These are phyloP conservation scores for Poecile atricapillus DNA, from an alignment of 2,113 vertebrate species.

Conservation along the genomic window DNA sequence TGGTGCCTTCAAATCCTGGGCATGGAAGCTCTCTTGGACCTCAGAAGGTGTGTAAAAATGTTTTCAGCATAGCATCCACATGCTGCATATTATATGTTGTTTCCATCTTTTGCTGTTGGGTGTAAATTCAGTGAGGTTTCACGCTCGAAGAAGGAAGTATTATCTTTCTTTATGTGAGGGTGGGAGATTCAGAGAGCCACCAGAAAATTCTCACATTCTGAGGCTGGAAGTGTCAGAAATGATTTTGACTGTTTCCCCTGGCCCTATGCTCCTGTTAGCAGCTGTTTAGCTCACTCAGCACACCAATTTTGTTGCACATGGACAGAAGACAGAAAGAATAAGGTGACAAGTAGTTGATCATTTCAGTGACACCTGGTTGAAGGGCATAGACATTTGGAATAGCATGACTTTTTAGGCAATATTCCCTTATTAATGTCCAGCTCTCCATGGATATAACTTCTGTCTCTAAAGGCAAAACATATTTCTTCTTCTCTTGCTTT, in stretches of 20 bases:
- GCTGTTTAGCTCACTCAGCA: background rate
- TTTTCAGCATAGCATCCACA: background rate
- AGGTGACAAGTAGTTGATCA: background rate
- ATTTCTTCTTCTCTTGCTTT: background rate
- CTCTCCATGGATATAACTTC: background rate
- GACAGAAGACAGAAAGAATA: background rate
- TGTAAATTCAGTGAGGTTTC: background rate
- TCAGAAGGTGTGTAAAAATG: background rate
- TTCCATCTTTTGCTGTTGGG: background rate
- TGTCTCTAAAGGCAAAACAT: background rate
- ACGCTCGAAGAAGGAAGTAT: background rate
- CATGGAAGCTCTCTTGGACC: background rate
- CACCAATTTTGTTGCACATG: background rate
- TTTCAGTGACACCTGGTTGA: background rate
- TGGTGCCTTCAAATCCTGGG: conserved; percentile 30
- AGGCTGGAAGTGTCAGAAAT: background rate
- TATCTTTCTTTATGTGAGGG: background rate
- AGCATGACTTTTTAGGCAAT: background rate
- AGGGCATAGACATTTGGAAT: background rate
- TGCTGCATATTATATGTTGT: background rate
- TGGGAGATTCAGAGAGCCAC: background rate
- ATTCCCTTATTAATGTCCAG: background rate
- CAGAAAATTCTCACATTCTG: background rate
- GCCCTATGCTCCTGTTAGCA: background rate
- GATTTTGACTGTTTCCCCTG: background rate